phyloP scores from a whole-genome alignment of 2,797 vertebrate species.

The Dipus sagitta region DNA sequence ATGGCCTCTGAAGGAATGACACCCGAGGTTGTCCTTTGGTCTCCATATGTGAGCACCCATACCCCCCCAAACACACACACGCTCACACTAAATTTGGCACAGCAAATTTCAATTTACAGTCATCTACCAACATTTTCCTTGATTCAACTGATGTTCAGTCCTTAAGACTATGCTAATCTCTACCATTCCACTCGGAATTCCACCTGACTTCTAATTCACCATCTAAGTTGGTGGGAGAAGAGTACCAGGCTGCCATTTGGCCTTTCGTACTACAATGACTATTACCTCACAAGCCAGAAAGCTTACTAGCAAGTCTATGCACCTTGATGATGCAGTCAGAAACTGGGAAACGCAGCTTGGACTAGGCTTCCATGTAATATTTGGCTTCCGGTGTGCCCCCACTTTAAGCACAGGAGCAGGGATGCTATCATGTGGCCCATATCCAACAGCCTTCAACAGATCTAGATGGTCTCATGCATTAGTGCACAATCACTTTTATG shows the following conservation, averaged over 20 bases:
- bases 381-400: neutral
- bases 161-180: neutral
- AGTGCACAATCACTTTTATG: neutral
- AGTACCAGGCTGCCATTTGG: neutral
- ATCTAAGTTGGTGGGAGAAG: neutral
- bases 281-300: neutral
- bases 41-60: too few relatives aligned
- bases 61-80: too few relatives aligned
- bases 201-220: conserved; percentile 21
- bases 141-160: neutral
- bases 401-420: neutral
- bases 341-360: neutral
- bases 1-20: too few relatives aligned
- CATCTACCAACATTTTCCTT: neutral
- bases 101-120: neutral
- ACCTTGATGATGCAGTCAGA: neutral
- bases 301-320: neutral
- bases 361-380: neutral
- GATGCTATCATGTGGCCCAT: neutral
- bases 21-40: too few relatives aligned
- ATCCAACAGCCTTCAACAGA: neutral
- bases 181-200: neutral
- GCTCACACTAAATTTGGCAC: neutral
- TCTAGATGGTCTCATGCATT: neutral
- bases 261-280: neutral